Evolutionary conservation across 30 jellyfish, hydroid and myxozoan species (phyloP).

Genomic region (Hydractinia echinata): DNA sequence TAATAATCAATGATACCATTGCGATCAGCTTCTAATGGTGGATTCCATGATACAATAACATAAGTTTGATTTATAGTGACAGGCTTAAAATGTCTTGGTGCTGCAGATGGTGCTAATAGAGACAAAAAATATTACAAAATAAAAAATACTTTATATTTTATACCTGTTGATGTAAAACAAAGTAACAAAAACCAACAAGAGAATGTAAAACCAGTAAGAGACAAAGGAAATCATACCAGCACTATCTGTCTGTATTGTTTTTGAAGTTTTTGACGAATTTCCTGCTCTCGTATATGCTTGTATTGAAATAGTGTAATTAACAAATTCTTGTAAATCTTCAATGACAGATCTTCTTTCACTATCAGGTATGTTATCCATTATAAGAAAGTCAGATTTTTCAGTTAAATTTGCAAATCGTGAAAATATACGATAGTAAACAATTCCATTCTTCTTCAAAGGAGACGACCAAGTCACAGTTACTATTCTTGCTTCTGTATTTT

Average conservation of each 20-base stretch:
- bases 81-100: neutral
- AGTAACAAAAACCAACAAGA: neutral
- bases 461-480: neutral
- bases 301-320: slow-evolving; percentile 8
- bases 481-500: neutral
- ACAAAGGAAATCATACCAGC: neutral
- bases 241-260: neutral
- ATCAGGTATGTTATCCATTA: neutral
- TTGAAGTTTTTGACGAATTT: neutral
- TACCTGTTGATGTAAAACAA: neutral
- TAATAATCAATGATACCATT: slow-evolving; percentile 10
- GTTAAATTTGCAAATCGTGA: slow-evolving; percentile 1
- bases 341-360: neutral
- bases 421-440: neutral
- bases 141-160: neutral
- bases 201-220: neutral
- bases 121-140: neutral
- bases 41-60: neutral
- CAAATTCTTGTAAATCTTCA: neutral
- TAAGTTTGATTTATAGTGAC: neutral
- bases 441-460: neutral
- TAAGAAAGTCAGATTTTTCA: neutral
- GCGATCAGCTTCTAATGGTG: neutral
- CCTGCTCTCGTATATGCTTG: slow-evolving; percentile 20
- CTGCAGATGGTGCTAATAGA: slow-evolving; percentile 9